A percentile compares a stretch with the other conserved stretches of the same genome.
phyloP scores from a whole-genome alignment of 2,797 vertebrate genomes.

The Cryptoprocta ferox region DNA sequence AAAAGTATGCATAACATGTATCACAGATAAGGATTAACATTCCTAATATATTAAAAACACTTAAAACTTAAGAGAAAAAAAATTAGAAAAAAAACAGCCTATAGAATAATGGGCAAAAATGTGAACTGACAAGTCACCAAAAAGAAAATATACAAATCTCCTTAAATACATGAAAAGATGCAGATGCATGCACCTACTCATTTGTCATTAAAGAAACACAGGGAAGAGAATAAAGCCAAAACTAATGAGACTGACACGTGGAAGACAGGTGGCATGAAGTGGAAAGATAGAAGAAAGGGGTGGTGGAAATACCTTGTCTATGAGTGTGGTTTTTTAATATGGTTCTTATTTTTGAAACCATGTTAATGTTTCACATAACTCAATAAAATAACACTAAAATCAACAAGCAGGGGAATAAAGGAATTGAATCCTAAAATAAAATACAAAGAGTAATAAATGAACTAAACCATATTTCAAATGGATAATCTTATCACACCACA shows the following conservation, averaged over 20 bases:
- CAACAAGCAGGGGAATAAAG: neutral
- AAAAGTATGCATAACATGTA: neutral
- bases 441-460: neutral
- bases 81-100: neutral
- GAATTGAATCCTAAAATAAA: neutral
- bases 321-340: neutral
- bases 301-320: neutral
- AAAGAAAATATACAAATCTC: neutral
- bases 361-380: neutral
- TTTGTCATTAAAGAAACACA: neutral
- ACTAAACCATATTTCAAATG: neutral
- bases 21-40: neutral
- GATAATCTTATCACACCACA: neutral
- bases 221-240: neutral
- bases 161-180: neutral
- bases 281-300: neutral
- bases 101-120: neutral
- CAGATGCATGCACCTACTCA: neutral
- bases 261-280: neutral
- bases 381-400: conserved; percentile 24
- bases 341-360: neutral
- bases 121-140: neutral
- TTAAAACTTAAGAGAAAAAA: neutral
- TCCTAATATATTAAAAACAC: neutral
- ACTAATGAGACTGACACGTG: neutral